Evolutionary conservation across 2,797 vertebrate genomes (phyloP).

Genomic region (Anas georgica): DNA sequence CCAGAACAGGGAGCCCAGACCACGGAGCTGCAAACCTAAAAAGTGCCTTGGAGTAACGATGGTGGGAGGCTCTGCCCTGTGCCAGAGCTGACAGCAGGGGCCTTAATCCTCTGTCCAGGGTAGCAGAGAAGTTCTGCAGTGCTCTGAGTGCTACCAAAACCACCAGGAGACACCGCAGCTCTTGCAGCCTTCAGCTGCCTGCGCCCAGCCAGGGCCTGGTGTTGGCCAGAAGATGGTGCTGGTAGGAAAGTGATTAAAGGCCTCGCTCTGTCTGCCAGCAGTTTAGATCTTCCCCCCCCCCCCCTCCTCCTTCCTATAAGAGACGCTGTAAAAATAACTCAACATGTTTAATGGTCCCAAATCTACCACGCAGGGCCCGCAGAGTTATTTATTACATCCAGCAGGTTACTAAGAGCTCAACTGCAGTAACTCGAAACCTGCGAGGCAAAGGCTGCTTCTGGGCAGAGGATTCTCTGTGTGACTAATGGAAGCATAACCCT

Average conservation of each 20-base stretch:
- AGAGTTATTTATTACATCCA: constrained; percentile 54
- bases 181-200: background rate
- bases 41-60: fast-evolving
- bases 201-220: background rate
- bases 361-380: background rate
- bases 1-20: background rate
- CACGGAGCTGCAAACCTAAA: no score
- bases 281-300: background rate
- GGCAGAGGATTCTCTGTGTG: constrained; percentile 17
- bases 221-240: constrained; percentile 70
- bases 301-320: background rate
- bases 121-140: background rate
- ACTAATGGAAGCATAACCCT: constrained; percentile 61
- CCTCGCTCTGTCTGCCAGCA: background rate
- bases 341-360: background rate
- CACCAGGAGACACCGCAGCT: fast-evolving
- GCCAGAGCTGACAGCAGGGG: background rate
- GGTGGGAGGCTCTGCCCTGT: background rate
- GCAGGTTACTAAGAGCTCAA: constrained; percentile 25
- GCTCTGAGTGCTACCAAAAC: background rate
- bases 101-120: background rate
- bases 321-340: constrained; percentile 22
- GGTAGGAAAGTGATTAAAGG: constrained; percentile 48
- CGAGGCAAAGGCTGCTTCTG: constrained; percentile 6
- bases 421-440: constrained; percentile 10